Conservation (phyloP, 2,888 invertebrate genomes). For the Chironomus riparius region DNA sequence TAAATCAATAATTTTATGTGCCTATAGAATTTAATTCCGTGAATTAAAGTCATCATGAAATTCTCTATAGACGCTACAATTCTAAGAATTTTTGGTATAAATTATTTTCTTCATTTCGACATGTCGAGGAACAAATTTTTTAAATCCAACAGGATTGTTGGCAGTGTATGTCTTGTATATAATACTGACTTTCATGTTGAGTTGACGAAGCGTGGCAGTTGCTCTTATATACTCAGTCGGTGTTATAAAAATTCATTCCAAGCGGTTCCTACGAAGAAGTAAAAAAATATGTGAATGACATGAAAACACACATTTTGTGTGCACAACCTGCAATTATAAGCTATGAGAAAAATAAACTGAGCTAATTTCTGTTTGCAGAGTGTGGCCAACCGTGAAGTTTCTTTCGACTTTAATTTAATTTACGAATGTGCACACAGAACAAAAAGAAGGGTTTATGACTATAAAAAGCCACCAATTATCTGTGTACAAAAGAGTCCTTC, state of each 20-base stretch:
- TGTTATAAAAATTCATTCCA: background rate
- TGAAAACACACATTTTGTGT: background rate
- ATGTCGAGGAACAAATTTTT: background rate
- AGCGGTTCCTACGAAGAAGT: background rate
- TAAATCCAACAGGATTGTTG: too few relatives aligned
- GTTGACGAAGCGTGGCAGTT: background rate
- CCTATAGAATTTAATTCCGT: too few relatives aligned
- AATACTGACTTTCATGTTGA: constrained; percentile 14
- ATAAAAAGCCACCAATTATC: too few relatives aligned
- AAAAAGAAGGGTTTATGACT: too few relatives aligned
- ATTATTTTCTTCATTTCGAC: background rate
- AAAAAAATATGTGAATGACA: background rate
- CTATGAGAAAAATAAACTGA: too few relatives aligned
- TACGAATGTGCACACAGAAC: background rate
- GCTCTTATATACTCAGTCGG: background rate
- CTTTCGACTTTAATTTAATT: background rate
- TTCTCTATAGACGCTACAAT: background rate
- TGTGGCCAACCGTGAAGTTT: background rate
- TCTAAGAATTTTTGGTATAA: constrained; percentile 9
- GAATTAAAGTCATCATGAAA: background rate
- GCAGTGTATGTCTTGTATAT: constrained; percentile 10
- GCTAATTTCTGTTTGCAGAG: background rate
- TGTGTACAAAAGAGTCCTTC: too few relatives aligned
- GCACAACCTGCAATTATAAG: too few relatives aligned
- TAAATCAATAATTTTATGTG: too few relatives aligned